Evolutionary conservation across 2,888 invertebrate species (phyloP), one percentile per base, ranked within the genome.

Genomic region (Itoplectis maculator): DNA sequence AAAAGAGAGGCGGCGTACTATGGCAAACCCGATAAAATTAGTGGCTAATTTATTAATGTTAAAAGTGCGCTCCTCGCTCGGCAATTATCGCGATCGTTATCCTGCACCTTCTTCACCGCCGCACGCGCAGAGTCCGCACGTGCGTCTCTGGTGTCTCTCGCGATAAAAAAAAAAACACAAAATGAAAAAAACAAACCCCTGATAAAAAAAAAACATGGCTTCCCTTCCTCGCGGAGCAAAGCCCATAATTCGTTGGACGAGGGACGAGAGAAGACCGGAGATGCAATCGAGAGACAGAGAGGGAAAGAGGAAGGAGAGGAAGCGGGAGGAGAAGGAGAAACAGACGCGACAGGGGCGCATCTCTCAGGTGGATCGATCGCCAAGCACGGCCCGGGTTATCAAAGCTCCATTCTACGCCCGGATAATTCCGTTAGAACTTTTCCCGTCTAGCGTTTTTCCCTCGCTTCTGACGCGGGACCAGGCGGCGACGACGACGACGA

Each of bases 21-120:
- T n/a, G 59, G 23, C 61, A 56, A 73, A 80, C 70, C 79, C 82
- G 79, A 82, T 80, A 81, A 82, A 80, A 80, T 85, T 83, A 86
- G 75, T 70, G 70, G 73, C 77, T 83, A 84, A 84, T 82, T 86
- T 85, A 82, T 85, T 77, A 84, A 82, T 81, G 81, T 86, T 84
- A 79, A 81, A 81, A 82, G 68, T 76, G 74, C 65, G 56, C 73
- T 74, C 68, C 84, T 81, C 84, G 83, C 85, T 85, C 84, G 78
- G 18, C 29, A 73, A 77, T 51, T 61, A 68, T 61, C 35, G 66
- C 76, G 72, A 80, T 73, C 66, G 69, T 73, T 78, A 76, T 37
- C 68, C 42, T 78, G 66, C 23, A 56, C 37, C 35, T 70, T 65
- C 70, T 70, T 65, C 47, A 77, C 35, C 61, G 8, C n/a, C 18